These are phyloP conservation scores for Ammodytes dubius DNA, from an alignment of 2,113 vertebrate species.

Conservation along the genomic window DNA sequence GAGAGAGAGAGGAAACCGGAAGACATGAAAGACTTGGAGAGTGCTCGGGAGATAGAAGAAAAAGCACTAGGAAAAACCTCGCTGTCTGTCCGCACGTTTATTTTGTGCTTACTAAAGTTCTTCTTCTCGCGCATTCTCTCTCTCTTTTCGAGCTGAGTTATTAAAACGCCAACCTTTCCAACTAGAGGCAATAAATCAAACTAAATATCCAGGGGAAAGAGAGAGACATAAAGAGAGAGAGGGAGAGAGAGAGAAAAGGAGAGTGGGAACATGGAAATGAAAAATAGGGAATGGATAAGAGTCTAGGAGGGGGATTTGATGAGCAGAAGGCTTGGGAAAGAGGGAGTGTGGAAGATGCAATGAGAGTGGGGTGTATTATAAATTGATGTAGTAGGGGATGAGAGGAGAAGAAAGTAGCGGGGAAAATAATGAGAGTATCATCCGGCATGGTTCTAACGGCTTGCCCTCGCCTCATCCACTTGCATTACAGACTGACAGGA, in stretches of 20 bases:
- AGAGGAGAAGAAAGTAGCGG: conserved; percentile 54
- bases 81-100: conserved; percentile 75
- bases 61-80: conserved; percentile 48
- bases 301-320: conserved; percentile 71
- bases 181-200: conserved; percentile 87
- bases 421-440: conserved; percentile 63
- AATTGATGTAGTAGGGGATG: conserved; percentile 66
- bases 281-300: conserved; percentile 69
- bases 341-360: conserved; percentile 54
- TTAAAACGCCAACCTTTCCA: conserved; percentile 88
- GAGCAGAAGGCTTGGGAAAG: conserved; percentile 71
- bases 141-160: conserved; percentile 84
- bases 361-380: conserved; percentile 53
- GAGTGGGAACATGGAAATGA: conserved; percentile 71
- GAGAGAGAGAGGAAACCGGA: conserved; percentile 29
- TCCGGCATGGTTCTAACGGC: conserved; percentile 22
- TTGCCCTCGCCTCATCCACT: conserved; percentile 48
- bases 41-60: conserved; percentile 71
- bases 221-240: conserved; percentile 7
- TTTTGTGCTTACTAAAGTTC: conserved; percentile 85
- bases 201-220: conserved; percentile 81
- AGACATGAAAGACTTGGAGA: conserved; percentile 75
- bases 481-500: conserved; percentile 58
- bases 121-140: conserved; percentile 66
- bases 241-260: conserved; percentile 43